Conservation (phyloP, 2,888 invertebrate species). For the Asteroscopus sphinx region DNA sequence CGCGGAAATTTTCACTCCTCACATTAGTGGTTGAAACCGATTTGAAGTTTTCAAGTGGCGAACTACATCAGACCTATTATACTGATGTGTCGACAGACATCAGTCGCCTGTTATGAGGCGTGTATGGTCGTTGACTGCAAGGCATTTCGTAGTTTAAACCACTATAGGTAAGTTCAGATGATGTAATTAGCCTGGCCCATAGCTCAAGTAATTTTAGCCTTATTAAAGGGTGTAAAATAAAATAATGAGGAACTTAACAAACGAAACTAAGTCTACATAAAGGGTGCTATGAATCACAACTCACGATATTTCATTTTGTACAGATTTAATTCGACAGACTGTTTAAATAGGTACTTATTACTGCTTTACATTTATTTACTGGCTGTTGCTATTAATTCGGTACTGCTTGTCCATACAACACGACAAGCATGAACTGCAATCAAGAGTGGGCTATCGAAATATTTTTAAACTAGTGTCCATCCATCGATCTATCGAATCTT, state of each 20-base stretch:
- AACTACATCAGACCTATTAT: too few relatives aligned
- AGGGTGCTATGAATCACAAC: slow-evolving; percentile 78
- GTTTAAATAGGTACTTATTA: slow-evolving; percentile 84
- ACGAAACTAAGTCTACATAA: slow-evolving; percentile 49
- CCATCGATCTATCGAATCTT: slow-evolving; percentile 70
- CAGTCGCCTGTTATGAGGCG: too few relatives aligned
- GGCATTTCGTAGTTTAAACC: too few relatives aligned
- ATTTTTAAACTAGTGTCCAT: slow-evolving; percentile 57
- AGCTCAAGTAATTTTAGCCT: too few relatives aligned
- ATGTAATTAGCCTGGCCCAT: too few relatives aligned
- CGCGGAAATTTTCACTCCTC: too few relatives aligned
- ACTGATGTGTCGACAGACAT: too few relatives aligned
- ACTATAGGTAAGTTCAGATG: too few relatives aligned
- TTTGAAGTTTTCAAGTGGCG: too few relatives aligned
- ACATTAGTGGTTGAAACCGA: too few relatives aligned
- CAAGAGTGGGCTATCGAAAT: slow-evolving; percentile 66
- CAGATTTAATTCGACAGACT: slow-evolving; percentile 89
- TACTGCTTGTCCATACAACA: slow-evolving; percentile 76
- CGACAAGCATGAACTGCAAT: slow-evolving; percentile 68
- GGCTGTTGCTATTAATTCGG: slow-evolving; percentile 85
- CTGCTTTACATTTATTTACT: slow-evolving; percentile 84
- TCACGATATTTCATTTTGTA: slow-evolving; percentile 85
- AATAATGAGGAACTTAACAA: slow-evolving; percentile 41
- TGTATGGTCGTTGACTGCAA: too few relatives aligned
- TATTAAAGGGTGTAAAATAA: slow-evolving; percentile 50